phyloP scores from a whole-genome alignment of 1,140 invertebrate genomes.

The Euschistus heros region DNA sequence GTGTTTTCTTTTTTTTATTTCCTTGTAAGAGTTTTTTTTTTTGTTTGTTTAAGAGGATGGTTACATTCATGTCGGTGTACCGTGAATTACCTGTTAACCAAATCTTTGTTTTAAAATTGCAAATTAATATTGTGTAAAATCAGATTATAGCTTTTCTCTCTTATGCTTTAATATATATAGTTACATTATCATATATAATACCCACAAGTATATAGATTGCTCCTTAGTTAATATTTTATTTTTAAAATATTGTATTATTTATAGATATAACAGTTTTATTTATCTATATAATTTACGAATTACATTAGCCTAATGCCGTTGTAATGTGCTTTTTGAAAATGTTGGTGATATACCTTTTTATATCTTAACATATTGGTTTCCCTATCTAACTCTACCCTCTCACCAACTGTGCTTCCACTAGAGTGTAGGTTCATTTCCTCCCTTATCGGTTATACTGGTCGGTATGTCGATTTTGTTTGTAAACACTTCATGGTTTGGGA shows the following conservation, averaged over 20 bases:
- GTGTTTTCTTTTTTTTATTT: slow-evolving; percentile 6
- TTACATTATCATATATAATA: slow-evolving; percentile 5
- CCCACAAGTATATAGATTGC: background rate
- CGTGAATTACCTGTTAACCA: background rate
- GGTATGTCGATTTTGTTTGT: slow-evolving; percentile 18
- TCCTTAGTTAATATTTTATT: slow-evolving; percentile 7
- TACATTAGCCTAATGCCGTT: background rate
- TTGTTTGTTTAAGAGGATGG: background rate
- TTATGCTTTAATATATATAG: background rate
- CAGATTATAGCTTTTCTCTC: background rate
- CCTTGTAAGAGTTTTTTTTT: background rate
- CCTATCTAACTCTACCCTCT: background rate
- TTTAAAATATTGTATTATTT: slow-evolving; percentile 6
- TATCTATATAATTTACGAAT: background rate
- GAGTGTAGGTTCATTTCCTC: slow-evolving; percentile 11
- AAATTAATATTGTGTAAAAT: background rate
- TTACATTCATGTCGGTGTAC: slow-evolving; percentile 18
- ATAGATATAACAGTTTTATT: slow-evolving; percentile 9
- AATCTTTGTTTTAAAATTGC: too few relatives aligned
- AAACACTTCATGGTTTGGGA: slow-evolving; percentile 16
- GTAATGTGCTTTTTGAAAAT: slow-evolving; percentile 5
- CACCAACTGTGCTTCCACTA: slow-evolving; percentile 23
- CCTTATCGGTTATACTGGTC: background rate
- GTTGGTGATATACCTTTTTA: background rate
- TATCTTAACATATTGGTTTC: too few relatives aligned